These are phyloP conservation scores for Saguinus imperator DNA, from an alignment of 2,113 vertebrate genomes.

Conservation along the genomic window DNA sequence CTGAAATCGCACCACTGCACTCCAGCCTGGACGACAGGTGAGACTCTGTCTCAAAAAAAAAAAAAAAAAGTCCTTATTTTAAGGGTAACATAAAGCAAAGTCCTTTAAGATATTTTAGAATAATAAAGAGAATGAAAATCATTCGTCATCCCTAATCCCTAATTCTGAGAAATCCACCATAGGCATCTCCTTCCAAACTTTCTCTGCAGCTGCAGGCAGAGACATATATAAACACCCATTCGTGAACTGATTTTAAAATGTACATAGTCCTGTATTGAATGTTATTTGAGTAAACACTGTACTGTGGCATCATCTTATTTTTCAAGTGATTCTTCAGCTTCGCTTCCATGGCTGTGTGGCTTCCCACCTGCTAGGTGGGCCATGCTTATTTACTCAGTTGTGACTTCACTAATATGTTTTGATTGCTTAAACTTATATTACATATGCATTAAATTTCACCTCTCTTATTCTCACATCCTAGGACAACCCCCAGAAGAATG, in stretches of 20 bases:
- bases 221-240: neutral
- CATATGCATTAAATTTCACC: neutral
- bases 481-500: neutral
- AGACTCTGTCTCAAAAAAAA: too few relatives aligned
- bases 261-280: neutral
- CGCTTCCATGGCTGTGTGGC: neutral
- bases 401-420: too few relatives aligned
- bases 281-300: neutral
- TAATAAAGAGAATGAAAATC: neutral
- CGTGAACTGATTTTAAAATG: neutral
- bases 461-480: neutral
- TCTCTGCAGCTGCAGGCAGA: neutral
- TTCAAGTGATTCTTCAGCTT: neutral
- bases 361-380: too few relatives aligned
- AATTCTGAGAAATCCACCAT: neutral
- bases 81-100: neutral
- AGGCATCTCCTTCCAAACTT: neutral
- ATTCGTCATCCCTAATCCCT: neutral
- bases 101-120: neutral
- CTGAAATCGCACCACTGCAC: too few relatives aligned
- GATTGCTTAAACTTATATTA: neutral
- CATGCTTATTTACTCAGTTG: neutral
- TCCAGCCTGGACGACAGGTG: too few relatives aligned
- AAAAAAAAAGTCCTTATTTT: neutral
- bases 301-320: too few relatives aligned